Evolutionary conservation across 2,113 vertebrate genomes (phyloP), one percentile per base, ranked within the genome.

Genomic region (Monopterus albus): DNA sequence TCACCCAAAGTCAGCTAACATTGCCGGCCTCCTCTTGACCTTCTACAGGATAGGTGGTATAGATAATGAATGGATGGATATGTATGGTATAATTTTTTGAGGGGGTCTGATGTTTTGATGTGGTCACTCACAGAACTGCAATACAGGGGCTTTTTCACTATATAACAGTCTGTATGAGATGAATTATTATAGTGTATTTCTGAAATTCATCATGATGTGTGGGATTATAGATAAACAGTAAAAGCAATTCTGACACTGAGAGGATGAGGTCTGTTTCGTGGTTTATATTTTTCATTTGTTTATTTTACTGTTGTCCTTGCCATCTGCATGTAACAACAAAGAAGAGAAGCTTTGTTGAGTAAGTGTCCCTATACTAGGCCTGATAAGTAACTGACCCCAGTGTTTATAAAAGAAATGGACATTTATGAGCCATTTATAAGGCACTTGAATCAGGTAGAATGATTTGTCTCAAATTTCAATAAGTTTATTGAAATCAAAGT

Each of bases 401-500:
- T 97, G 95, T 99, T 98, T 98, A 96, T 91, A 95, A 92, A 94
- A 84, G 82, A 89, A 94, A 94, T 91, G 86, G 88, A 86, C 87
- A 85, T 93, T 93, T 92, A 93, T 91, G 85, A 92, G 91, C 76
- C 79, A 71, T 92, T 91, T 90, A 88, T 72, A 58, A 85, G 84
- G 77, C 69, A 72, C 84, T 90, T 72, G 75, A 89, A 88, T 78
- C 23, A 81, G 88, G 59, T 58, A 47, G 52, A 81, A 83, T 49
- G 57, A 87, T 83, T 84, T 23, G 81, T 83, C 72, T 90, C 73
- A 80, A 87, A 85, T 87, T 89, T 84, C 79, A 82, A 90, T 68
- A 81, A 80, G 76, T 92, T 92, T 92, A 88, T 92, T 88, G 90
- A 91, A 91, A 93, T 91, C 69, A 85, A 90, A 92, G 83, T 88